Evolutionary conservation across 2,888 invertebrate species (phyloP).

Genomic region (Dryobotodes eremita): DNA sequence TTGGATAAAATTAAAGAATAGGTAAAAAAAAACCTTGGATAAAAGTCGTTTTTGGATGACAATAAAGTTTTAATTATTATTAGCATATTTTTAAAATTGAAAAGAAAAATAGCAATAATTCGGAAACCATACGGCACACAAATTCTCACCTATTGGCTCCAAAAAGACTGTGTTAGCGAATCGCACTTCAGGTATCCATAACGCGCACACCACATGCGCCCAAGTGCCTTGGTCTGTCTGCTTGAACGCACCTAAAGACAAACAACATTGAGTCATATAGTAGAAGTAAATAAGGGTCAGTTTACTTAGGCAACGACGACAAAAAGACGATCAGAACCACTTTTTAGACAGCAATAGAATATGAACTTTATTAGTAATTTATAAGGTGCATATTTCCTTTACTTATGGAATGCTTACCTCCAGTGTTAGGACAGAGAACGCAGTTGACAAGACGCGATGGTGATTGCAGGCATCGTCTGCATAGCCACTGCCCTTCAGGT

Average conservation of each 20-base stretch:
- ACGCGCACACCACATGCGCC: conserved; percentile 99
- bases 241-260: conserved; percentile 96
- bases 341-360: neutral
- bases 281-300: neutral
- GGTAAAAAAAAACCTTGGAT: neutral
- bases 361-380: neutral
- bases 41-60: too few species aligned
- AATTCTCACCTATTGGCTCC: conserved; percentile 96
- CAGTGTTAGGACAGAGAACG: conserved; percentile 99
- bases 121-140: neutral
- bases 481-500: conserved; percentile 99
- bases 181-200: conserved; percentile 99
- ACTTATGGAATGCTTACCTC: conserved; percentile 89
- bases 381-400: neutral
- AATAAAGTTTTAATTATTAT: too few species aligned
- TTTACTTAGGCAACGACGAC: neutral
- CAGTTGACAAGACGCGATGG: conserved; percentile 99
- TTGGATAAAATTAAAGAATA: neutral
- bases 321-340: neutral
- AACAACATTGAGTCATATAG: conserved; percentile 10
- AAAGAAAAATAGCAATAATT: neutral
- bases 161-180: conserved; percentile 99
- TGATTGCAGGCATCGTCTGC: conserved; percentile 98
- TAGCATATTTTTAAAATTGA: neutral
- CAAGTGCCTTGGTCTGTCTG: conserved; percentile 98